Percentiles rank a stretch among this genome's conserved stretches.
Conservation (phyloP, 2,888 invertebrate species). For the Frankliniella fusca region DNA sequence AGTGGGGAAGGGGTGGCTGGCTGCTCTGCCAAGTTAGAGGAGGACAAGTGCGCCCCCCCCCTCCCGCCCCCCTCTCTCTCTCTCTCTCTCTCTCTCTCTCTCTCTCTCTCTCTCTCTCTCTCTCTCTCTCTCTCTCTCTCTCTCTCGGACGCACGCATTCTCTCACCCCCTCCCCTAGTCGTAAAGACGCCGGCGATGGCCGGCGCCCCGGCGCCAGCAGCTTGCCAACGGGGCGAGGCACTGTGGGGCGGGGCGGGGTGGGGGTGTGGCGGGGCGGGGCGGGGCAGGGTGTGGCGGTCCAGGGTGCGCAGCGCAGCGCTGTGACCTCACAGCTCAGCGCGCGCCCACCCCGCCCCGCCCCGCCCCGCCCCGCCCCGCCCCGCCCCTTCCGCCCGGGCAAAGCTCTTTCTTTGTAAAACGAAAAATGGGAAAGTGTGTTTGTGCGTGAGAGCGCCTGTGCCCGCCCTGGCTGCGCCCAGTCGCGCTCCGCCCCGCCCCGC, state of each 20-base stretch:
- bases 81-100: background rate
- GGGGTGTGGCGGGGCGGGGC: background rate
- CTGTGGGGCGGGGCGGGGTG: background rate
- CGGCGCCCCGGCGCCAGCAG: background rate
- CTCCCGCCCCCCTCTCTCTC: background rate
- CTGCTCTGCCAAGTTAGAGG: too few species aligned
- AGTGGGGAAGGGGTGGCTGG: too few species aligned
- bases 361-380: background rate
- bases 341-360: background rate
- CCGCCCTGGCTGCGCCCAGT: background rate
- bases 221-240: background rate
- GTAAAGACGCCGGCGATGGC: conserved; percentile 5
- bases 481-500: background rate
- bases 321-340: too few species aligned
- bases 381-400: background rate
- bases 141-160: too few species aligned
- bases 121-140: background rate
- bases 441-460: background rate
- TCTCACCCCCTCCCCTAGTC: background rate
- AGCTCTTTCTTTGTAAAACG: background rate
- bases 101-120: background rate
- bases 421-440: conserved; percentile 6
- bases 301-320: background rate
- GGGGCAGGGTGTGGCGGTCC: background rate
- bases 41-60: background rate